These are phyloP conservation scores for Ormyrus rosae DNA, from an alignment of 2,888 invertebrate species.

Conservation along the genomic window DNA sequence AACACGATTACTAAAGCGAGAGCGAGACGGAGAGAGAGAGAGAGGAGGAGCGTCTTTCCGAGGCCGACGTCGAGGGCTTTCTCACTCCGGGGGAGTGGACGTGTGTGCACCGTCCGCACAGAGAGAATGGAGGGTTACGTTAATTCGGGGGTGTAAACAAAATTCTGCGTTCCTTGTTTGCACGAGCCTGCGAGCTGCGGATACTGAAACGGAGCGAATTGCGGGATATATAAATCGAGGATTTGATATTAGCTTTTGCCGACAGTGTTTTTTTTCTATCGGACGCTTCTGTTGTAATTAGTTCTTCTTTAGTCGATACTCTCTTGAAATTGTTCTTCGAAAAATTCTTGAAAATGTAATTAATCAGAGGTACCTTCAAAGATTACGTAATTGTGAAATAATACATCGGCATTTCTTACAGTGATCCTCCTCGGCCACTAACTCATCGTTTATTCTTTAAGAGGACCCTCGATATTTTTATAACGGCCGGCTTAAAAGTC, in stretches of 20 bases:
- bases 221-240: too few species aligned
- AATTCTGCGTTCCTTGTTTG: conserved; percentile 22
- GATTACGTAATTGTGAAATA: too few species aligned
- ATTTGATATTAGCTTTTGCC: too few species aligned
- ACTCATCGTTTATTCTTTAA: conserved; percentile 40
- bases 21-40: conserved; percentile 22
- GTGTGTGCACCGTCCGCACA: neutral
- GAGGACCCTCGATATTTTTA: conserved; percentile 37
- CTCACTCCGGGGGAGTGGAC: neutral
- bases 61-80: conserved; percentile 22
- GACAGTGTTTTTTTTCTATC: too few species aligned
- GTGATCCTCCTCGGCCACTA: conserved; percentile 11
- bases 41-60: neutral
- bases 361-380: too few species aligned
- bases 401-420: too few species aligned
- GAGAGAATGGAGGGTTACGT: conserved; percentile 19
- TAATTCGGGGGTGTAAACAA: conserved; percentile 18
- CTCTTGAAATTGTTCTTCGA: too few species aligned
- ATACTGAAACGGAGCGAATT: too few species aligned
- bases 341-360: too few species aligned
- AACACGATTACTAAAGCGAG: conserved; percentile 63
- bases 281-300: too few species aligned
- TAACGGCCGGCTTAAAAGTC: conserved; percentile 32
- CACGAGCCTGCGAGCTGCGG: neutral
- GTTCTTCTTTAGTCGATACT: too few species aligned